Evolutionary conservation across 2,113 vertebrate species (phyloP).

Genomic region (Lathamus discolor): DNA sequence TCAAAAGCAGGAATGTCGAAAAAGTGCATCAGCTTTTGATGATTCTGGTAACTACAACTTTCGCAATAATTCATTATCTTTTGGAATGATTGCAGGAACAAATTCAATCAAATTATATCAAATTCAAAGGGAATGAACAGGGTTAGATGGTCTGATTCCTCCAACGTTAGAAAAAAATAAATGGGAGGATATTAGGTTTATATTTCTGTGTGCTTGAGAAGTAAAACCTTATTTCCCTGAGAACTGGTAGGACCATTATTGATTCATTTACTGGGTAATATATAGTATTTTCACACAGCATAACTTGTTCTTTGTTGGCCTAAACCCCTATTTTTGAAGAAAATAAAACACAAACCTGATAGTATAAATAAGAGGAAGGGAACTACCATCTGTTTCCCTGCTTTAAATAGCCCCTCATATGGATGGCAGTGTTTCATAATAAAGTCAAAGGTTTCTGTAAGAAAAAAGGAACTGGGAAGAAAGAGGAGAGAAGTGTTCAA

Average conservation of each 20-base stretch:
- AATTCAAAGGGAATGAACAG: not conserved
- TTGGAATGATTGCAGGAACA: not conserved
- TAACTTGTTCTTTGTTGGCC: not conserved
- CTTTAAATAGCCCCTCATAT: not conserved
- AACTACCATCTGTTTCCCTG: not conserved
- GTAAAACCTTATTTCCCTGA: not conserved
- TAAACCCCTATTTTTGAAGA: not conserved
- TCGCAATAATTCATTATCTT: not conserved
- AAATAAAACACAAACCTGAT: not conserved
- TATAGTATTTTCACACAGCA: not conserved
- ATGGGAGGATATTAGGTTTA: not conserved
- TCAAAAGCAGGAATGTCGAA: not conserved
- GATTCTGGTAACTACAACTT: not conserved
- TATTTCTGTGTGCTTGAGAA: not conserved
- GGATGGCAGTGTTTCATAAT: not conserved
- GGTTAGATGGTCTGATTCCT: not conserved
- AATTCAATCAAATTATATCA: not conserved
- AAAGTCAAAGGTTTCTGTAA: conserved; percentile 7
- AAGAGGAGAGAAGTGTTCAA: not conserved
- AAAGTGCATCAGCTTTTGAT: not conserved
- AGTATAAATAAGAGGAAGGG: not conserved
- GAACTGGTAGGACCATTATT: not conserved
- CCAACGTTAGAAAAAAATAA: not conserved
- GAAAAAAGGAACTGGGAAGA: not conserved
- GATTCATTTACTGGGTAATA: not conserved